Evolutionary conservation across 37 sponge, comb jelly and placozoan species (phyloP), one percentile per base, ranked within the genome.

Genomic region (Diacarnus erythraeanus): DNA sequence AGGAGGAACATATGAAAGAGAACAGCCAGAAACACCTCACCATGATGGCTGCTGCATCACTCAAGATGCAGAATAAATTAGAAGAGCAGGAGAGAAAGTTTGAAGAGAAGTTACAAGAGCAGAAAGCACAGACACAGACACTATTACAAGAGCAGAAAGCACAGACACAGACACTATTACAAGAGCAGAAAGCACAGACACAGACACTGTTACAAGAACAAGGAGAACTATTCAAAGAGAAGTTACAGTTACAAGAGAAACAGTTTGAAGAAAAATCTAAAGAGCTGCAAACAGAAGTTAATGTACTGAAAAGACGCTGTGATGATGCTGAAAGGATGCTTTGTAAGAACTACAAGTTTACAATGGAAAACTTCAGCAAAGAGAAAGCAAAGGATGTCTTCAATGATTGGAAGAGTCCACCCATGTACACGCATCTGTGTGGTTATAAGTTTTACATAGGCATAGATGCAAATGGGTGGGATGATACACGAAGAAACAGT

Each of bases 381-480:
- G 80, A 68, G 21, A 91, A 80, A 86, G 76, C 68, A 84, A 29
- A 87, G 22, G 25, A 79, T 78, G 66, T 74, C 83, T 41, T 84
- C 42, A 12, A 91, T 56, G 34, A 90, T 58, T 42, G 91, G 88
- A 23, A 94, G 75, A 34, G 85, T 23, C 38, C 61, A 3, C 26
- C 66, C 31, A 31, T 65, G 66, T 18, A 31, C 66, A 65, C 66
- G 33, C 61, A n/a, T n/a, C n/a, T n/a, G 42, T 34, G 15, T 64
- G 77, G 61, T 23, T 77, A 57, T 27, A 8, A 40, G 64, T 59
- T 8, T 39, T 74, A 34, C 34, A 74, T 74, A 30, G 51, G 43
- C 51, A 43, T 8, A 1, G 31, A 44, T 30, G 74, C 74, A 54
- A 27, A 38, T 37, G n/a, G n/a, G n/a, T n/a, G n/a, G n/a, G n/a